phyloP scores from a whole-genome alignment of 2,888 invertebrate genomes.

The Gymnosoma rotundatum region DNA sequence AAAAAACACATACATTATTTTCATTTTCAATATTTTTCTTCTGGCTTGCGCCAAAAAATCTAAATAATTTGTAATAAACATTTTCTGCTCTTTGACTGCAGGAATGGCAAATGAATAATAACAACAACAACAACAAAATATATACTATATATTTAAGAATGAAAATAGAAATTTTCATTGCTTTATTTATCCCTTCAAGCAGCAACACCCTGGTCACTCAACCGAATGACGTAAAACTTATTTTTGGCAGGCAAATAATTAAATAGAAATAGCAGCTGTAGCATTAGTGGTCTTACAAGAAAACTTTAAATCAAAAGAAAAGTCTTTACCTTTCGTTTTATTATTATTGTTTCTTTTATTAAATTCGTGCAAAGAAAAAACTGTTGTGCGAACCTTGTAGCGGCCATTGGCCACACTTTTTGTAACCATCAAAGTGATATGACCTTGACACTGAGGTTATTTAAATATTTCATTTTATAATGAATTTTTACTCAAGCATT shows the following conservation, averaged over 20 bases:
- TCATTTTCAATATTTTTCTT: slow-evolving; percentile 25
- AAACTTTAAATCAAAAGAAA: slow-evolving; percentile 44
- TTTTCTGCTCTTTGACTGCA: slow-evolving; percentile 37
- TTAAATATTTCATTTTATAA: background rate
- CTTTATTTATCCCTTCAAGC: background rate
- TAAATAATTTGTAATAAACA: slow-evolving; percentile 58
- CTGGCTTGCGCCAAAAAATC: slow-evolving; percentile 52
- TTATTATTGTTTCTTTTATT: background rate
- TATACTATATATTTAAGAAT: slow-evolving; percentile 1
- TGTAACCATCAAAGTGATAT: slow-evolving; percentile 13
- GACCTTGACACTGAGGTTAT: slow-evolving; percentile 56
- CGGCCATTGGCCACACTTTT: slow-evolving; percentile 41
- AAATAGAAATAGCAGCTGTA: background rate
- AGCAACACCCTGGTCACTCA: background rate
- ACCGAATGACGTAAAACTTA: slow-evolving; percentile 36
- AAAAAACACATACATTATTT: slow-evolving; percentile 22
- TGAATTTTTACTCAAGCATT: too few species aligned
- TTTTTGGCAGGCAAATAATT: slow-evolving; percentile 33
- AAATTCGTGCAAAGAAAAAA: background rate
- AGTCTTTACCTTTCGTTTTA: slow-evolving; percentile 46
- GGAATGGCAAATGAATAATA: slow-evolving; percentile 16
- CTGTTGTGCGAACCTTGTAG: slow-evolving; percentile 26
- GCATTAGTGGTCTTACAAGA: background rate
- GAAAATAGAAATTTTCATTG: slow-evolving; percentile 17
- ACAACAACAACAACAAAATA: background rate